Evolutionary conservation across 2,113 vertebrate species (phyloP).

Genomic region (Eonycteris spelaea): DNA sequence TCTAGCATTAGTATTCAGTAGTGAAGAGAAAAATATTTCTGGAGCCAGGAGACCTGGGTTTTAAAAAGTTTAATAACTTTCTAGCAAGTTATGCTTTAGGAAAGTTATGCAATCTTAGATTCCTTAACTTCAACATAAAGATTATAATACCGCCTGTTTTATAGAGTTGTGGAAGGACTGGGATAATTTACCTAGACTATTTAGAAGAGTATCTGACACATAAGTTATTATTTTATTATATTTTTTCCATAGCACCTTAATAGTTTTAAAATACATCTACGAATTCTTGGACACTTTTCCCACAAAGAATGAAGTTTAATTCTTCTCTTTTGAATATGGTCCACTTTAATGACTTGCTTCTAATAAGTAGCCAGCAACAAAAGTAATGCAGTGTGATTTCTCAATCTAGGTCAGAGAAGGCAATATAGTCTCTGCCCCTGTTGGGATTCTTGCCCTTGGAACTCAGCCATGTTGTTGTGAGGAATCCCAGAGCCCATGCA

Average conservation of each 20-base stretch:
- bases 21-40: background rate
- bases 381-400: background rate
- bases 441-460: background rate
- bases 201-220: background rate
- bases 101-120: constrained; percentile 8
- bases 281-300: background rate
- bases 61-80: background rate
- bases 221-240: background rate
- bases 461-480: background rate
- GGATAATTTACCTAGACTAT: background rate
- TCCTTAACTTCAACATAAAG: background rate
- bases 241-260: background rate
- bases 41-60: background rate
- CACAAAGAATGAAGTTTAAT: background rate
- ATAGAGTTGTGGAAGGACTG: background rate
- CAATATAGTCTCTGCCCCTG: background rate
- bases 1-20: background rate
- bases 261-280: background rate
- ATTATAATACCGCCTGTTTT: background rate
- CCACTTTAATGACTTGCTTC: background rate
- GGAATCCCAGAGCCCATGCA: background rate
- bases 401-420: background rate
- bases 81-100: background rate
- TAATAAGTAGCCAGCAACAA: background rate
- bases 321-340: background rate